Percentiles rank a stretch among this genome's conserved stretches.
These are phyloP conservation scores for Lacerta viridis DNA, from an alignment of 2,797 vertebrate genomes.

Conservation along the genomic window DNA sequence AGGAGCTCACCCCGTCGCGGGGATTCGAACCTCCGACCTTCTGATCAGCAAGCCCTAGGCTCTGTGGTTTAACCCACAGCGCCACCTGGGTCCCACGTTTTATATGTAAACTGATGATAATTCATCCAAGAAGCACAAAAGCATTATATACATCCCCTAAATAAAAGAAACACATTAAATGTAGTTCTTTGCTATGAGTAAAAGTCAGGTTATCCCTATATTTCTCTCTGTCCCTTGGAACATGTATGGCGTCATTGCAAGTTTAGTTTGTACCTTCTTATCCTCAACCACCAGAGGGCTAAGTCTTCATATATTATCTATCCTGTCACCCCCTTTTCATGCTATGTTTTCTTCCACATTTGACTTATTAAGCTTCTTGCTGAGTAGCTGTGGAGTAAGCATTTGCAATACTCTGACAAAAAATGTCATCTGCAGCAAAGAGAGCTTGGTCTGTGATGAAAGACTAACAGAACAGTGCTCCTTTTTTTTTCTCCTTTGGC, in stretches of 20 bases:
- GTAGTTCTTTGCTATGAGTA: background rate
- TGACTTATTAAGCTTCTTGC: background rate
- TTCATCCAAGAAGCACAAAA: too few relatives aligned
- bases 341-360: background rate
- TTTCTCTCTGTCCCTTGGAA: background rate
- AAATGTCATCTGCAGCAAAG: conserved; percentile 46
- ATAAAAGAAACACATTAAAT: background rate
- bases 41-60: too few relatives aligned
- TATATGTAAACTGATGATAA: too few relatives aligned
- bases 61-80: too few relatives aligned
- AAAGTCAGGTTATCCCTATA: background rate
- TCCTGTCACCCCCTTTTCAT: background rate
- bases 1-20: too few relatives aligned
- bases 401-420: conserved; percentile 39
- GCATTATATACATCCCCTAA: too few relatives aligned
- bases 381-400: conserved; percentile 42
- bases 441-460: conserved; percentile 40
- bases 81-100: too few relatives aligned
- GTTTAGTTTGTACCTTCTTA: conserved; percentile 18
- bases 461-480: conserved; percentile 48
- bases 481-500: background rate
- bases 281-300: conserved; percentile 13
- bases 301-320: conserved; percentile 6
- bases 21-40: too few relatives aligned
- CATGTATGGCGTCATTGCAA: background rate